These are phyloP conservation scores for Rallus crepitans DNA, from an alignment of 2,797 vertebrate species.

Conservation along the genomic window DNA sequence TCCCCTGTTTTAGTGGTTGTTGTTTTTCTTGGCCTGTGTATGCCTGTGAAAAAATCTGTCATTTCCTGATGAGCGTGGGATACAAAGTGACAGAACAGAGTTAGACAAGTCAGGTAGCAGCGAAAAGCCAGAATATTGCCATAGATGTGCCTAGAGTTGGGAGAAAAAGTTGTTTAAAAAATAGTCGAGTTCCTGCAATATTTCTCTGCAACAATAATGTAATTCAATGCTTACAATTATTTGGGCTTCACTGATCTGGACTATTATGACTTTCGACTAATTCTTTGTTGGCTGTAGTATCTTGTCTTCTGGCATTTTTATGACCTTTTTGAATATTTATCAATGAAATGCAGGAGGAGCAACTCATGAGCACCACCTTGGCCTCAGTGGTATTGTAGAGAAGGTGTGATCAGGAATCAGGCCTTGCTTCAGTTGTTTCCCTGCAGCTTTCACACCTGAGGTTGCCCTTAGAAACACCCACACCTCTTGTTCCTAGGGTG, in stretches of 20 bases:
- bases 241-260: background rate
- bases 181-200: background rate
- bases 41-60: constrained; percentile 59
- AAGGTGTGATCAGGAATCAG: background rate
- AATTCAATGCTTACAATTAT: background rate
- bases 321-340: background rate
- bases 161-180: background rate
- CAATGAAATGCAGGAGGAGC: background rate
- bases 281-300: background rate
- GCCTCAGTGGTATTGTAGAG: background rate
- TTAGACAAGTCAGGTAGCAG: constrained; percentile 55
- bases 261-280: background rate
- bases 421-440: fast-evolving
- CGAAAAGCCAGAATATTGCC: background rate
- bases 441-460: background rate
- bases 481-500: background rate
- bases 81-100: constrained; percentile 57
- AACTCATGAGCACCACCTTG: background rate
- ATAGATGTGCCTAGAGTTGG: background rate
- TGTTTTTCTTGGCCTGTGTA: constrained; percentile 61
- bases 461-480: background rate
- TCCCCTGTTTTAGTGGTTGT: constrained; percentile 7
- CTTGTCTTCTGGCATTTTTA: background rate
- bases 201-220: background rate
- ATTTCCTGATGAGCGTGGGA: constrained; percentile 55